These are phyloP conservation scores for Gracilinanus agilis DNA, from an alignment of 2,113 vertebrate genomes.

Conservation along the genomic window DNA sequence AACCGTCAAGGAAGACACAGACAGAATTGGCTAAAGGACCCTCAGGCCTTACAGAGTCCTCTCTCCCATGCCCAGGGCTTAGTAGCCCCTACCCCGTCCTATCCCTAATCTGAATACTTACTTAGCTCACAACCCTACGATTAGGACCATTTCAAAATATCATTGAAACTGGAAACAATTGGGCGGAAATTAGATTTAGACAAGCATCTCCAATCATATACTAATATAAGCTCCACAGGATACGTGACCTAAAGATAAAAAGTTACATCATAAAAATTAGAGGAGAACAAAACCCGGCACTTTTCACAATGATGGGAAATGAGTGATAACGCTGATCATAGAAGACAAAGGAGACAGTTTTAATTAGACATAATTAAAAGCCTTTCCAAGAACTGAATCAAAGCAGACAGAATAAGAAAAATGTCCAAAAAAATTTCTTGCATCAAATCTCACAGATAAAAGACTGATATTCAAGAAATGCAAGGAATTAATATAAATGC, in stretches of 20 bases:
- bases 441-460: background rate
- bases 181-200: background rate
- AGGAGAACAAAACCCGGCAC: background rate
- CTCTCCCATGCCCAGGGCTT: background rate
- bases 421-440: background rate
- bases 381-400: background rate
- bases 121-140: background rate
- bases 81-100: background rate
- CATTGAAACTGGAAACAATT: background rate
- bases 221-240: background rate
- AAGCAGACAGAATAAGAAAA: background rate
- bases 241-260: background rate
- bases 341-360: background rate
- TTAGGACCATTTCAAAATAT: background rate
- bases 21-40: background rate
- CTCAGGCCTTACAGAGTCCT: constrained; percentile 19
- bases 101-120: background rate
- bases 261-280: background rate
- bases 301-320: background rate
- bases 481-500: background rate
- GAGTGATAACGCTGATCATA: background rate
- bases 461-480: background rate
- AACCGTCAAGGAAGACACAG: constrained; percentile 88
- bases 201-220: background rate
- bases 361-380: background rate